Conservation (phyloP, 2,113 vertebrate genomes). For the Pseudonaja textilis region DNA sequence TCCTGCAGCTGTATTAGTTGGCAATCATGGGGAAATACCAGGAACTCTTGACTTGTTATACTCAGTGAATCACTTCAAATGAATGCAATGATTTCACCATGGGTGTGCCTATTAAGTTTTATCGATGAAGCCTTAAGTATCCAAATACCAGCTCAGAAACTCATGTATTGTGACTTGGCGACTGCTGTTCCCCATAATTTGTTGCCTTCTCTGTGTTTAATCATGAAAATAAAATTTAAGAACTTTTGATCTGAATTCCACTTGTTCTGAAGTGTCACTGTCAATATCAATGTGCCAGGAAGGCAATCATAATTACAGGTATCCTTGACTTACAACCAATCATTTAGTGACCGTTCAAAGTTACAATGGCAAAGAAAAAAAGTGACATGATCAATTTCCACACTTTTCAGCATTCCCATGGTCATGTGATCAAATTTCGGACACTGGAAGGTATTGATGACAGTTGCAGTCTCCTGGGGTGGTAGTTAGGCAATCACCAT, state of each 20-base stretch:
- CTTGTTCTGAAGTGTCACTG: slow-evolving; percentile 33
- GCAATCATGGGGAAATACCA: background rate
- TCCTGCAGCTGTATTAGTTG: background rate
- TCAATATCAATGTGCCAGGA: slow-evolving; percentile 33
- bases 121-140: background rate
- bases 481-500: slow-evolving; percentile 17
- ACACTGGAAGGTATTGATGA: background rate
- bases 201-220: background rate
- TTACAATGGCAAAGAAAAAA: background rate
- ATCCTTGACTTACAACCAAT: background rate
- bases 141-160: background rate
- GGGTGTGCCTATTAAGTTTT: background rate
- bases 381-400: background rate
- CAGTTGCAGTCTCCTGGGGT: background rate
- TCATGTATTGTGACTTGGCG: background rate
- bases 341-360: background rate
- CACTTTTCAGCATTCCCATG: background rate
- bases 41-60: background rate
- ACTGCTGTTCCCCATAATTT: background rate
- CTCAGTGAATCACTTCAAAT: background rate
- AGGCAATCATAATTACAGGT: background rate
- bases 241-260: slow-evolving; percentile 40
- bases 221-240: slow-evolving; percentile 5
- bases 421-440: background rate
- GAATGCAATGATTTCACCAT: background rate